These are phyloP conservation scores for Drosophila lini DNA, from an alignment of 1,140 invertebrate species.

Conservation along the genomic window DNA sequence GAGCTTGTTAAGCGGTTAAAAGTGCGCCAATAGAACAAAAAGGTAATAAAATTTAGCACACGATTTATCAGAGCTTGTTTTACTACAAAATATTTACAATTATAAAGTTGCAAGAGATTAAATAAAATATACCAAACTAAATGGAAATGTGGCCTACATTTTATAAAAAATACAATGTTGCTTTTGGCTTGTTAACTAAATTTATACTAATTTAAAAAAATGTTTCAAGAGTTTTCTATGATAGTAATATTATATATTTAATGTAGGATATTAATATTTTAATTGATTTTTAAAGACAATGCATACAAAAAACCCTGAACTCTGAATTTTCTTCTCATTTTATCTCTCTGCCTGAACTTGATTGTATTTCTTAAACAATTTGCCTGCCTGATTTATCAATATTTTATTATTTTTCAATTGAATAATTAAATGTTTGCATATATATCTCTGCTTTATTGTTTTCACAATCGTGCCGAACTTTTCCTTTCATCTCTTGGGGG, in stretches of 20 bases:
- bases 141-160: not conserved
- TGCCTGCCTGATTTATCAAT: slow-evolving; percentile 23
- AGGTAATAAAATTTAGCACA: slow-evolving; percentile 10
- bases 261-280: too few relatives aligned
- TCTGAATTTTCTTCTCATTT: not conserved
- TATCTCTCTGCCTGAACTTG: not conserved
- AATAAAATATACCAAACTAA: not conserved
- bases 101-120: not conserved
- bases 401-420: slow-evolving; percentile 29
- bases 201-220: not conserved
- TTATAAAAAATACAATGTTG: not conserved
- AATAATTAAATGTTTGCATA: slow-evolving; percentile 33
- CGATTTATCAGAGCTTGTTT: slow-evolving; percentile 1
- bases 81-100: not conserved
- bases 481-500: slow-evolving; percentile 30
- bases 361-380: slow-evolving; percentile 21
- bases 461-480: slow-evolving; percentile 7
- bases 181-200: not conserved
- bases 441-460: slow-evolving; percentile 12
- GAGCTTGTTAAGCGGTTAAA: slow-evolving; percentile 35
- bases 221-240: too few relatives aligned
- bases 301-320: not conserved
- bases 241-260: too few relatives aligned
- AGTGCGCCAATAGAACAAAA: slow-evolving; percentile 12
- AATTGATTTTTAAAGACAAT: not conserved